Base-by-base conservation (phyloP, 2,797 vertebrate species). In the Petrocephalus sullivani region DNA sequence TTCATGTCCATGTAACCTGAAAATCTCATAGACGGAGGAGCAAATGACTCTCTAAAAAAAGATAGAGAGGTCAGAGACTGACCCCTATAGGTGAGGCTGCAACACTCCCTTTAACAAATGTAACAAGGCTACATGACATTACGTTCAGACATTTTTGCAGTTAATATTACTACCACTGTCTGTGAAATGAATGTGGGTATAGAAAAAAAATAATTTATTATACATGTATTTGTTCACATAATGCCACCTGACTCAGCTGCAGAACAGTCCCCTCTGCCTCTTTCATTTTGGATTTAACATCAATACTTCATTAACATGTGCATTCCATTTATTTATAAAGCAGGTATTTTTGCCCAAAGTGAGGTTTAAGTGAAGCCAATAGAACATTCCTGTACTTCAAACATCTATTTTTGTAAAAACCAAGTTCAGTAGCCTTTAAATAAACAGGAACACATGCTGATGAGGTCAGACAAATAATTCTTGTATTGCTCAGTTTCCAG, bases 31-130 rank as follows among this genome's bases (percentile, higher is more conserved):
- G 37, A 2, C 37, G 37, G 37, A 41, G 37, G 37, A 41, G 3
- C 37, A 41, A 41, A 41, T 41, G 37, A 41, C 37, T 41, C 37
- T 41, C 37, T 41, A 41, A 41, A 41, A 41, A 41, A 41, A 41
- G 37, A 41, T 41, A 41, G 37, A 86, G 88, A 95, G 92, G 94
- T 94, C 89, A 89, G 89, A 90, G 88, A 94, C 92, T 87, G 96
- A 91, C 95, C 92, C 94, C 96, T 94, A 94, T 86, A 94, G 95
- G 91, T 67, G 82, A 46, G 5, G 53, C 12, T 21, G 83, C 23
- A 53, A 23, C 2, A 88, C 41, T 56, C 19, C 53, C 16, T 56
- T 6, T 53, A 23, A 28, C n/a, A 28, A 78, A 19, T 41, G 64
- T 8, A 33, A 71, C 19, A 49, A 58, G 21, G 58, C 37, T 49